phyloP scores from a whole-genome alignment of 2,797 vertebrate species.

The Anguilla obscura region DNA sequence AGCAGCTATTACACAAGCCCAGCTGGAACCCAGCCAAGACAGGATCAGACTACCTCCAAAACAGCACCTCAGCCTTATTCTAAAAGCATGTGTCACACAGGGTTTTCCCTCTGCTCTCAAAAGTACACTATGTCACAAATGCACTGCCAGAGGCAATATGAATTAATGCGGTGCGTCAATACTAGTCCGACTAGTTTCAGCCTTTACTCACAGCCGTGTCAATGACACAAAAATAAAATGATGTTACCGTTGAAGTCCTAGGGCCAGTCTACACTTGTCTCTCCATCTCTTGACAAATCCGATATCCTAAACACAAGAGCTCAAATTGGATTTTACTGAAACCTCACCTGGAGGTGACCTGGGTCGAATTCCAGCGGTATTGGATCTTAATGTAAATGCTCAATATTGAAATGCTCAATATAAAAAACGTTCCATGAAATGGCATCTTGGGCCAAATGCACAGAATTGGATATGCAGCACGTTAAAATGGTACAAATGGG shows the following conservation, averaged over 20 bases:
- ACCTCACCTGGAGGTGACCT: not conserved
- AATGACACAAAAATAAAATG: not conserved
- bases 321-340: not conserved
- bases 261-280: not conserved
- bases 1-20: slow-evolving; percentile 34
- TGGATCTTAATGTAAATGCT: too few species aligned
- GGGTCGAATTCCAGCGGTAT: not conserved
- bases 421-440: too few species aligned
- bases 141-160: slow-evolving; percentile 9
- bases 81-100: slow-evolving; percentile 30
- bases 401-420: too few species aligned
- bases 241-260: not conserved
- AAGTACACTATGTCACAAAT: slow-evolving; percentile 20
- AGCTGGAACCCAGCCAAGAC: slow-evolving; percentile 36
- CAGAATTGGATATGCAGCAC: too few species aligned
- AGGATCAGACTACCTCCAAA: slow-evolving; percentile 32
- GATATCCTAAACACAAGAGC: not conserved
- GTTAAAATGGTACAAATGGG: too few species aligned
- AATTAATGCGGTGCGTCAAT: not conserved
- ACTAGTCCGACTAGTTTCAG: not conserved
- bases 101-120: slow-evolving; percentile 5
- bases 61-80: slow-evolving; percentile 35
- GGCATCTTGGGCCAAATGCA: too few species aligned
- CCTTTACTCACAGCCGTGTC: not conserved
- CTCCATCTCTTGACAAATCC: not conserved